Evolutionary conservation across 2,113 vertebrate species (phyloP).

Genomic region (Ictalurus punctatus): DNA sequence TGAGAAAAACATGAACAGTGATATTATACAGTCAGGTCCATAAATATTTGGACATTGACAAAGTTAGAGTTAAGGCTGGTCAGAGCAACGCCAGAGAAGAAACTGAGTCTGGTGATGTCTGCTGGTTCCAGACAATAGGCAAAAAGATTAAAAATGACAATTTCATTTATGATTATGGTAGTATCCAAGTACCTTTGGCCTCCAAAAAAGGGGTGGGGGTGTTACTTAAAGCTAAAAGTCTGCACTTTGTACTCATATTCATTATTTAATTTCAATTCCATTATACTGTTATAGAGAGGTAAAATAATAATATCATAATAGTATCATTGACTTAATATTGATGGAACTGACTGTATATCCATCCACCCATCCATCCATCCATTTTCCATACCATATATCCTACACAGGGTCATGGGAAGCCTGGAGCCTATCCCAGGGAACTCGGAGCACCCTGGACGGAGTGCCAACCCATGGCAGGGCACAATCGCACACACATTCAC

Average conservation of each 20-base stretch:
- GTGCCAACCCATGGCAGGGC: too few species aligned
- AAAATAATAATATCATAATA: not conserved
- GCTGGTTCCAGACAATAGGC: not conserved
- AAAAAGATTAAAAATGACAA: not conserved
- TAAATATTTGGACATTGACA: not conserved
- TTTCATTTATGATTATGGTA: not conserved
- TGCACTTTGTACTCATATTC: not conserved
- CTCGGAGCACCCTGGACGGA: too few species aligned
- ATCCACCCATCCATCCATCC: too few species aligned
- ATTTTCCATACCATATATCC: too few species aligned
- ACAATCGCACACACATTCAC: too few species aligned
- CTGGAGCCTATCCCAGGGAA: too few species aligned
- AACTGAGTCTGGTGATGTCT: not conserved
- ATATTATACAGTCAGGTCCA: not conserved
- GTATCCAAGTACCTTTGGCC: not conserved
- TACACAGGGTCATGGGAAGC: too few species aligned
- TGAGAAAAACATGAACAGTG: not conserved
- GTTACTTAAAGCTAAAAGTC: not conserved
- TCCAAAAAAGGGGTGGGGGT: not conserved
- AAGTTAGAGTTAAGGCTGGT: not conserved
- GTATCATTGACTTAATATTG: not conserved
- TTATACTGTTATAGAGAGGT: not conserved
- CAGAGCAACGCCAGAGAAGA: not conserved
- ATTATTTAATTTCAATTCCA: not conserved
- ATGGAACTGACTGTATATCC: not conserved